phyloP scores from a whole-genome alignment of 2,888 invertebrate species.

The Urechis unicinctus region DNA sequence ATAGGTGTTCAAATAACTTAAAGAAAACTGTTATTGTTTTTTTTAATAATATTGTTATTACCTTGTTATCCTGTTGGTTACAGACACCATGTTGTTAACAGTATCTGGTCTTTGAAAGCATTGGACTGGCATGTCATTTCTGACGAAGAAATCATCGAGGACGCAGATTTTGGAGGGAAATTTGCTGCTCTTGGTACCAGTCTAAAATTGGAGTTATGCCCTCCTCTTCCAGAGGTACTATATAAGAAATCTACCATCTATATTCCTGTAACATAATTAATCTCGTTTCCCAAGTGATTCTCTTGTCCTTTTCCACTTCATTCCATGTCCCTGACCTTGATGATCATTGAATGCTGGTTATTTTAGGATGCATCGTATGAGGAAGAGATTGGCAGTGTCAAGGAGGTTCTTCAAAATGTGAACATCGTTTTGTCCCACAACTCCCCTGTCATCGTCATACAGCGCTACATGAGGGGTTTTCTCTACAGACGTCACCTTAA shows the following conservation, averaged over 20 bases:
- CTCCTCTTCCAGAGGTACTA: conserved; percentile 20
- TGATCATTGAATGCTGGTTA: too few relatives aligned
- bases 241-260: too few relatives aligned
- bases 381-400: conserved; percentile 18
- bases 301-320: background rate
- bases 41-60: too few relatives aligned
- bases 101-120: conserved; percentile 44
- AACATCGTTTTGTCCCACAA: conserved; percentile 38
- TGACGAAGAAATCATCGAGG: conserved; percentile 51
- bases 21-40: too few relatives aligned
- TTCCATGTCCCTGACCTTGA: too few relatives aligned
- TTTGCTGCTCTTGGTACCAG: conserved; percentile 22
- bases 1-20: too few relatives aligned
- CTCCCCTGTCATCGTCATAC: conserved; percentile 47
- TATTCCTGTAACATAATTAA: background rate
- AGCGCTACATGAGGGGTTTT: conserved; percentile 38
- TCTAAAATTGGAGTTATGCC: conserved; percentile 32
- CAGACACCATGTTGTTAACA: conserved; percentile 49
- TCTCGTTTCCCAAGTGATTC: background rate
- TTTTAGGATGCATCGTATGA: conserved; percentile 18
- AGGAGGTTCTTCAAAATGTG: conserved; percentile 26
- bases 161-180: conserved; percentile 38
- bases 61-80: too few relatives aligned
- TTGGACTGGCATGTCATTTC: conserved; percentile 44
- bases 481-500: conserved; percentile 24